Base-by-base conservation (phyloP, 2,888 invertebrate species). In the Mesochorus sp. region DNA sequence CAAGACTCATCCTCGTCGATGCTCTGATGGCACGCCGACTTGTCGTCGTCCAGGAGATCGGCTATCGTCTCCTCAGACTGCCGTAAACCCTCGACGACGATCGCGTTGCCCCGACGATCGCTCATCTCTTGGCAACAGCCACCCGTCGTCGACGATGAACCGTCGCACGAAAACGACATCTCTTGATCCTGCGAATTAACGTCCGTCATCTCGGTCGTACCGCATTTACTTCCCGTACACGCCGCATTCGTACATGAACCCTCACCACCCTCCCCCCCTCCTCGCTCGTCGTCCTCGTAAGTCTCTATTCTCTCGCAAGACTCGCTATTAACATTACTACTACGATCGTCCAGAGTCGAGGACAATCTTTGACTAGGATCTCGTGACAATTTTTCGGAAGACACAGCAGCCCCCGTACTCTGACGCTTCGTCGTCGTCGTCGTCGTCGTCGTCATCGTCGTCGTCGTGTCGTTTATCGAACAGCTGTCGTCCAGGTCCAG, bases 311-410 rank as follows among this genome's bases (percentile, higher is more conserved):
- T 84, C 79, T 88, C 87, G 76, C 85, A 85, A 37, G 86, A 84
- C 55, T 87, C 66, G 51, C 47, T 70, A 68, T 64, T 84, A 26
- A 82, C 82, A 71, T 78, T 82, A 78, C 75, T 84, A 61, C 75
- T 84, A 61, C 80, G 85, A 57, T 85, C 84, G 42, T 86, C 83
- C 76, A 84, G 72, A 68, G 84, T 88, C 73, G 81, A 74, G 34
- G 87, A 88, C 84, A 87, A 84, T 81, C 89, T 86, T 79, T 90
- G 89, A 88, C 87, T 89, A 89, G 88, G 84, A 74, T 84, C 77
- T 74, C 84, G 83, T 59, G 88, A 84, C 78, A 84, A 83, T 80
- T 87, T 87, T 34, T 88, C 86, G 76, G 85, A 85, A 83, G 88
- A 86, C 76, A 80, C 82, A 75, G 84, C 84, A 42, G 53, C 53